These are phyloP conservation scores for Enteromius mattozi DNA, from an alignment of 2,797 vertebrate species.

Conservation along the genomic window DNA sequence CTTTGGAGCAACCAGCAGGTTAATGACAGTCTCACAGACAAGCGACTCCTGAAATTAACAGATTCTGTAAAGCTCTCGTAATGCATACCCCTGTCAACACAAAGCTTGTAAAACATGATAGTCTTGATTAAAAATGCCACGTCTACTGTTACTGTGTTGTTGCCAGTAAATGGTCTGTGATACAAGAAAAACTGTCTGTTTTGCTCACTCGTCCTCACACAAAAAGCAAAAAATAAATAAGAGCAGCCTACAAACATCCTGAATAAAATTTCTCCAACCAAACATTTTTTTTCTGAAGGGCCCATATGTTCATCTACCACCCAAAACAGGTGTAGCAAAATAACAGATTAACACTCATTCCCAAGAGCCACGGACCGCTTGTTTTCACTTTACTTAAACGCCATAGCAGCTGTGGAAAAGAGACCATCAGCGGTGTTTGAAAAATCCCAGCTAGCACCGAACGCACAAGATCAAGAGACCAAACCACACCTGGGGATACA, in stretches of 20 bases:
- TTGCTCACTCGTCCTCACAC: not conserved
- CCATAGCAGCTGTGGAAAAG: conserved; percentile 53
- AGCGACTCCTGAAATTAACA: conserved; percentile 4
- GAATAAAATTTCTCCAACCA: conserved; percentile 36
- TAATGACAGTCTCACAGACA: not conserved
- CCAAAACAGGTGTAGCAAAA: conserved; percentile 46
- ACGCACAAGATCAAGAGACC: conserved; percentile 50
- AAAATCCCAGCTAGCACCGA: conserved; percentile 40
- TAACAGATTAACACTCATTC: conserved; percentile 54
- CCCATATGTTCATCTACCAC: conserved; percentile 59
- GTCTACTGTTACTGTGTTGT: conserved; percentile 23
- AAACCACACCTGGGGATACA: conserved; percentile 51
- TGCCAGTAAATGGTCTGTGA: conserved; percentile 24
- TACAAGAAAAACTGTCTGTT: conserved; percentile 14
- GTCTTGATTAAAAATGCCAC: conserved; percentile 40
- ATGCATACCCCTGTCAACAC: conserved; percentile 26
- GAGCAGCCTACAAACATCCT: conserved; percentile 24
- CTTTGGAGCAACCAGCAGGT: not conserved
- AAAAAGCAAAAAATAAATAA: conserved; percentile 16
- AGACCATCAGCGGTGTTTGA: conserved; percentile 10
- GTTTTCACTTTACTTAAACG: conserved; percentile 58
- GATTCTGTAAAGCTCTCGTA: conserved; percentile 9
- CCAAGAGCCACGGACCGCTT: conserved; percentile 33
- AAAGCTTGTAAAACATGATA: conserved; percentile 26
- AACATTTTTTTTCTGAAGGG: not conserved